Base-by-base conservation (phyloP, 2,797 vertebrate genomes). In the Lacerta bilineata region DNA sequence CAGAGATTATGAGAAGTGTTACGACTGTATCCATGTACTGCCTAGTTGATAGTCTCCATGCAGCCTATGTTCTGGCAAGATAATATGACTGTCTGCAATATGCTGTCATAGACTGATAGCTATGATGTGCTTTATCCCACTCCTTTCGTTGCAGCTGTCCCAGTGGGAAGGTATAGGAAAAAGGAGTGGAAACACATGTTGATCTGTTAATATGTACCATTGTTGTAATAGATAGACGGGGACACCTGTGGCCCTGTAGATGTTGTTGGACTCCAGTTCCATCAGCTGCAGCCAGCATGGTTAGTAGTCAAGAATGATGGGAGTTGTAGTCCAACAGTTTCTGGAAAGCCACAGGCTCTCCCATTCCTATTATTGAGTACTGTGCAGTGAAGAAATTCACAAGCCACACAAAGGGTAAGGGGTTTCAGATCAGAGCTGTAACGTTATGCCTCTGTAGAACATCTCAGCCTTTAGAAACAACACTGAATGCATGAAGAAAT, bases 401-500 rank as follows among this genome's bases (percentile, higher is more conserved):
- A 8, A 81, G 68, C 5, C 7, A 39, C 68, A 36, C 11, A 78
- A 55, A 46, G 68, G 9, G 0, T 33, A 25, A 20, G 39, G 29
- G 6, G 8, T 7, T 85, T 50, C 18, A 79, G 29, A 69, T 50
- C 18, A 69, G 27, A 69, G 20, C 29, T 15, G 64, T 0, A 0
- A 74, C 80, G 39, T 55, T 80, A 71, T 80, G 76, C 0, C 2
- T 89, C 83, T 1, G 0, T 88, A 92, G 84, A 84, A 66, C 23
- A 15, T 61, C 74, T 50, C 29, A 7, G 7, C 71, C 5, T 1
- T 8, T 90, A 88, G 87, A 90, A 83, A 91, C 68, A 90, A 82
- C 90, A 91, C 75, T 13, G 87, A 87, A 83, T 92, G 89, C 93
- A 93, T 95, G 11, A 88, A 43, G 86, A 43, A 64, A 91, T 90